phyloP scores from a whole-genome alignment of 2,797 vertebrate species.

The Epinephelus coioides region DNA sequence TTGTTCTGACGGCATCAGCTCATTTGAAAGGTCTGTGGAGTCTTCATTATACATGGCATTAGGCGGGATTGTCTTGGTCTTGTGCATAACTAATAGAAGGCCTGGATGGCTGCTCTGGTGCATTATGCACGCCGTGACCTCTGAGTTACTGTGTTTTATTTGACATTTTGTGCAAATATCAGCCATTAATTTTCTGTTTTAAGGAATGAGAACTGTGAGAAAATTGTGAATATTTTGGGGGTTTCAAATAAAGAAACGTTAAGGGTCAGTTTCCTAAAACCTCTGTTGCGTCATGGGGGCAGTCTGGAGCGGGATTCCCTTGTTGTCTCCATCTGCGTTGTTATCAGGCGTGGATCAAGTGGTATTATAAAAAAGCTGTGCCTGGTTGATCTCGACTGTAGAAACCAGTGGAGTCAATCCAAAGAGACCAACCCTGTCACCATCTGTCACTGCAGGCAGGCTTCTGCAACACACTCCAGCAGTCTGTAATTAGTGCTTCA shows the following conservation, averaged over 20 bases:
- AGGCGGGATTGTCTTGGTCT: conserved; percentile 29
- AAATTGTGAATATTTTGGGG: not conserved
- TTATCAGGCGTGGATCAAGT: conserved; percentile 50
- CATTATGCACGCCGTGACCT: conserved; percentile 30
- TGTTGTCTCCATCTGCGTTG: conserved; percentile 53
- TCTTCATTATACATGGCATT: conserved; percentile 48
- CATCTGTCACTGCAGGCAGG: conserved; percentile 72
- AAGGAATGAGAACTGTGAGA: not conserved
- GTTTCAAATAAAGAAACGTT: not conserved
- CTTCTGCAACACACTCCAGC: conserved; percentile 36
- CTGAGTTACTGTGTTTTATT: conserved; percentile 11
- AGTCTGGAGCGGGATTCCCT: conserved; percentile 43
- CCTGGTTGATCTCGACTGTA: conserved; percentile 44
- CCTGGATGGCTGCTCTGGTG: conserved; percentile 5
- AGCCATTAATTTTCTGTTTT: not conserved
- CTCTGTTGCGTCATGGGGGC: conserved; percentile 7
- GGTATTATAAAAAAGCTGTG: conserved; percentile 50
- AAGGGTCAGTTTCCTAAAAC: conserved; percentile 1
- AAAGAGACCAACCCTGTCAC: conserved; percentile 58
- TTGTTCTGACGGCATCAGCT: conserved; percentile 44
- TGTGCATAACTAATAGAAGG: conserved; percentile 40
- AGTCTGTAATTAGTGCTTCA: conserved; percentile 42
- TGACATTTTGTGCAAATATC: conserved; percentile 39
- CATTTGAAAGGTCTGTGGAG: conserved; percentile 35
- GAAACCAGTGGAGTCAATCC: conserved; percentile 59